Evolutionary conservation across 1,140 invertebrate genomes (phyloP).

Genomic region (Dermatophagoides farinae): DNA sequence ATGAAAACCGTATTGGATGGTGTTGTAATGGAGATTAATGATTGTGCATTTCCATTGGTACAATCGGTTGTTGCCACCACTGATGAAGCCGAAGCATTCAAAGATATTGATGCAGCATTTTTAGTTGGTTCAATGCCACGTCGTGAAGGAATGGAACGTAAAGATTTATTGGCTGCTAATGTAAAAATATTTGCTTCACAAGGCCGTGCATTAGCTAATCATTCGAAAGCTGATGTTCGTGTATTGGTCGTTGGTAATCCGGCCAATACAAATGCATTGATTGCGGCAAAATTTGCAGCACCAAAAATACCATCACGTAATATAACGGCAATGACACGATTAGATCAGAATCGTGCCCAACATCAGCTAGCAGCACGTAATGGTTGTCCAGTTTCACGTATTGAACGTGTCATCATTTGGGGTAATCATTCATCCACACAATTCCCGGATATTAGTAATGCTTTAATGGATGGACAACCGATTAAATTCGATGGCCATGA

Average conservation of each 20-base stretch:
- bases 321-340: conserved; percentile 90
- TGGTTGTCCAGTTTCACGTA: conserved; percentile 41
- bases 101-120: conserved; percentile 91
- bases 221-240: conserved; percentile 83
- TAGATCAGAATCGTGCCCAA: conserved; percentile 91
- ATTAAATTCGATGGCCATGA: conserved; percentile 22
- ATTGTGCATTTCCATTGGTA: conserved; percentile 83
- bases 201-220: conserved; percentile 75
- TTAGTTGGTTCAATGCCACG: conserved; percentile 96
- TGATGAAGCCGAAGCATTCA: conserved; percentile 71
- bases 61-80: conserved; percentile 60
- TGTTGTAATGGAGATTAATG: conserved; percentile 88
- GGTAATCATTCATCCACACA: conserved; percentile 98
- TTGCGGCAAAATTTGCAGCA: conserved; percentile 78
- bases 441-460: conserved; percentile 84
- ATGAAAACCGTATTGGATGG: conserved; percentile 89
- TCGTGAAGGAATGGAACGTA: conserved; percentile 95
- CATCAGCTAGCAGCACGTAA: conserved; percentile 41
- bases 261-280: conserved; percentile 94
- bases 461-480: conserved; percentile 35
- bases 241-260: conserved; percentile 93
- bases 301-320: conserved; percentile 89
- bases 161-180: conserved; percentile 84
- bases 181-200: conserved; percentile 93
- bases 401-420: conserved; percentile 92